These are phyloP conservation scores for Dynastes hyllus DNA, from an alignment of 2,888 invertebrate species.

Conservation along the genomic window DNA sequence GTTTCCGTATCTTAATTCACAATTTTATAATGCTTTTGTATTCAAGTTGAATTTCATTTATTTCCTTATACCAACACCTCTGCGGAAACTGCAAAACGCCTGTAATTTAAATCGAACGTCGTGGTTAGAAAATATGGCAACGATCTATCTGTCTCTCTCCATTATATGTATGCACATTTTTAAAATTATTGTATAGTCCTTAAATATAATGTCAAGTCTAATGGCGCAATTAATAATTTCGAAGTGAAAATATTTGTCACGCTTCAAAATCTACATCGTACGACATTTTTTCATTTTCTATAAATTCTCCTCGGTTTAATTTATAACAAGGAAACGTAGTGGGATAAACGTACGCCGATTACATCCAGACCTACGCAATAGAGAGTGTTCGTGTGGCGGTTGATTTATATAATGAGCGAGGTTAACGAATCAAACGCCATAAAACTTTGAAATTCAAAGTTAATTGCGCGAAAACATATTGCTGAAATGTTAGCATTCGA, in stretches of 20 bases:
- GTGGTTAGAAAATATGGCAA: too few relatives aligned
- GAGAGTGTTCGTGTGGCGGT: conserved; percentile 20
- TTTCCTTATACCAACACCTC: too few relatives aligned
- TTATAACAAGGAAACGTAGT: conserved; percentile 22
- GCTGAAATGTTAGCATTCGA: conserved; percentile 35
- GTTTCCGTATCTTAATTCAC: too few relatives aligned
- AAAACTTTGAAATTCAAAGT: conserved; percentile 34
- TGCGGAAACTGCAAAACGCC: too few relatives aligned
- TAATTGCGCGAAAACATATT: conserved; percentile 39
- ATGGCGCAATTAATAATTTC: conserved; percentile 7
- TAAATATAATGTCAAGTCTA: conserved; percentile 1
- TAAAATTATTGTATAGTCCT: neutral
- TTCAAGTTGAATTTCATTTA: too few relatives aligned
- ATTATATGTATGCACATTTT: too few relatives aligned
- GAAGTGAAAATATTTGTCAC: neutral
- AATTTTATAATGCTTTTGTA: too few relatives aligned
- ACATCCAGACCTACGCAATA: conserved; percentile 13
- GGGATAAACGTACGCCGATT: conserved; percentile 24
- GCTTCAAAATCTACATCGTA: neutral
- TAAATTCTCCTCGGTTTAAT: conserved; percentile 10
- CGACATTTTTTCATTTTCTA: neutral
- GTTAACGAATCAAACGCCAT: conserved; percentile 33
- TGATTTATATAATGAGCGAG: conserved; percentile 38
- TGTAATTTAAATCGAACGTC: too few relatives aligned
- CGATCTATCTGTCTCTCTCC: too few relatives aligned